Evolutionary conservation across 2,797 vertebrate species (phyloP).

Genomic region (Poeciliopsis presidionis): DNA sequence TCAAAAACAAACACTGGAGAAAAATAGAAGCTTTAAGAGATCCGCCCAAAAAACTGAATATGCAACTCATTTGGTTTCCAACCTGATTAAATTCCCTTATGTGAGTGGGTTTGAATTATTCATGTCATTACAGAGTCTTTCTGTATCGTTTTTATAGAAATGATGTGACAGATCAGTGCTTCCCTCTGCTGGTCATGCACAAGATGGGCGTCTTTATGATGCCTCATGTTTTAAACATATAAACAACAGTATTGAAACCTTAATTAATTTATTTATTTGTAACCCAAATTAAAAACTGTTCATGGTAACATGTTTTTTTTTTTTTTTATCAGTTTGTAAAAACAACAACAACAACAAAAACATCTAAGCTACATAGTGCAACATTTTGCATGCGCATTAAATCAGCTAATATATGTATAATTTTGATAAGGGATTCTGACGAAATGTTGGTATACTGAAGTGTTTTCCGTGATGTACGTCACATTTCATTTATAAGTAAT

Average conservation of each 20-base stretch:
- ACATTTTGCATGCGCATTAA: not conserved
- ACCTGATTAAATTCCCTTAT: not conserved
- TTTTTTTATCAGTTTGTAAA: not conserved
- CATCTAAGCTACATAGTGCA: too few species aligned
- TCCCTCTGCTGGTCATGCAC: conserved; percentile 65
- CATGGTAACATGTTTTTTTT: not conserved
- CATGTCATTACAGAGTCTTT: not conserved
- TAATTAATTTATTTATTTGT: not conserved
- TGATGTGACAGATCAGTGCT: conserved; percentile 29
- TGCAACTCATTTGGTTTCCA: not conserved
- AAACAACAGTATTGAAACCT: not conserved
- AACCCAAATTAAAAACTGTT: not conserved
- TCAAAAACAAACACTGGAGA: conserved; percentile 2
- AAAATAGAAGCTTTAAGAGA: not conserved
- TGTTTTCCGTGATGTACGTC: not conserved
- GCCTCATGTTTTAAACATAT: not conserved
- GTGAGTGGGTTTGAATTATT: not conserved
- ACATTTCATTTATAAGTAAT: not conserved
- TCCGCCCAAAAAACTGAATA: not conserved
- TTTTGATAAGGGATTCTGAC: not conserved
- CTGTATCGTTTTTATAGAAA: not conserved
- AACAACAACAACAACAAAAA: too few species aligned
- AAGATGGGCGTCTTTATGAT: not conserved
- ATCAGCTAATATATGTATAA: not conserved
- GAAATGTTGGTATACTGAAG: not conserved